These are phyloP conservation scores for Eristalis arbustorum DNA, from an alignment of 2,888 invertebrate genomes.

Conservation along the genomic window DNA sequence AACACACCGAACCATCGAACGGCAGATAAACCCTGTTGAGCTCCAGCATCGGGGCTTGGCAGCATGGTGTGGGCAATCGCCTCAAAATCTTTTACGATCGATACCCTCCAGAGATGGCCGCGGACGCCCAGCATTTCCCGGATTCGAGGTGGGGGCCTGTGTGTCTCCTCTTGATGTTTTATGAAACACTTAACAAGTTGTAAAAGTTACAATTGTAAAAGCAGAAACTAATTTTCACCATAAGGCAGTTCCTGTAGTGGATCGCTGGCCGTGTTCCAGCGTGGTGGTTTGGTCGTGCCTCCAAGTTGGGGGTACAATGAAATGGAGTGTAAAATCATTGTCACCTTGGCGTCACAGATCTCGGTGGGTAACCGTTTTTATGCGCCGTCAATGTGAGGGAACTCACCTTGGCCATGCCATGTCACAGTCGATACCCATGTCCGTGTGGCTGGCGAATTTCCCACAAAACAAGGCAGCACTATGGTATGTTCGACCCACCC, in stretches of 20 bases:
- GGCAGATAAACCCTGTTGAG: conserved; percentile 18
- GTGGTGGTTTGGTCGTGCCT: not conserved
- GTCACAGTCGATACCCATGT: not conserved
- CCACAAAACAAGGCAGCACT: conserved; percentile 11
- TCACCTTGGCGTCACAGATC: conserved; percentile 38
- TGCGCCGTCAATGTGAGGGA: conserved; percentile 16
- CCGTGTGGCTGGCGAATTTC: conserved; percentile 22
- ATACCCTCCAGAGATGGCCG: conserved; percentile 1
- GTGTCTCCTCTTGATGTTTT: conserved; percentile 22
- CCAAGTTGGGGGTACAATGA: conserved; percentile 26
- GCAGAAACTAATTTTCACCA: conserved; percentile 21
- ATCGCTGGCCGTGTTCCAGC: conserved; percentile 1
- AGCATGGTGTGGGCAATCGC: not conserved
- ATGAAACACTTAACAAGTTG: conserved; percentile 51
- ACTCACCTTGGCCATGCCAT: conserved; percentile 22
- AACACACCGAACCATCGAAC: conserved; percentile 22
- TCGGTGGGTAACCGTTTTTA: conserved; percentile 19
- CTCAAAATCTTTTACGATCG: conserved; percentile 31
- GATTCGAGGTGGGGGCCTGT: conserved; percentile 11
- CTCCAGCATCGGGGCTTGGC: not conserved
- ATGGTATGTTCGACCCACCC: not conserved
- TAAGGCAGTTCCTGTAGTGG: not conserved
- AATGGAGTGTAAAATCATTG: conserved; percentile 31
- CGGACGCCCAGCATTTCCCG: not conserved
- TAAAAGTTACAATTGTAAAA: conserved; percentile 31